Base-by-base conservation (phyloP, 2,113 vertebrate species). In the Eudyptes chrysolophus region DNA sequence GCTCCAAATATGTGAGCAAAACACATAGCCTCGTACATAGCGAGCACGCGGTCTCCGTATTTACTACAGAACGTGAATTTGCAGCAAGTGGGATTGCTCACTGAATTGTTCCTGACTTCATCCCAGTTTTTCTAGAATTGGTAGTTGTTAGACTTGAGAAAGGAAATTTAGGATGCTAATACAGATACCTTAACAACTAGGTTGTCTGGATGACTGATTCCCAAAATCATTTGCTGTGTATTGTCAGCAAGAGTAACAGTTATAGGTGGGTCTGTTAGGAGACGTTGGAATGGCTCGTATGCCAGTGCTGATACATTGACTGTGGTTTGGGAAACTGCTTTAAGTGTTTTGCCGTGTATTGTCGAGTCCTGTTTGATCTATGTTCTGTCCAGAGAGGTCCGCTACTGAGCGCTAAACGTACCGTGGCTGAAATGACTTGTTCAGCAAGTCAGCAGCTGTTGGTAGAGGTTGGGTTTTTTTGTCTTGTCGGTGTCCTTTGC, bases 11-110 rank as follows among this genome's bases (percentile, higher is more conserved):
- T 2, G 13, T 4, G 26, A 42, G 10, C 5, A 2, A 10, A 27
- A 8, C 7, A 3, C 4, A 1, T 22, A n/a, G 16, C 46, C 26
- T n/a, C 7, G 3, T 7, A 2, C 10, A 0, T 2, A 2, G 18
- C 1, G 3, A 16, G 40, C 11, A 10, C 7, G 5, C 6, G 2
- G n/a, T 4, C 5, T 51, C 30, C 10, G 27, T 14, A 3, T 19
- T n/a, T 42, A 6, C 32, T 51, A 0, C 6, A 13, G 32, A 10
- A 55, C 7, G 2, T 0, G 0, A 2, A 7, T 49, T 49, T 58
- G 21, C 38, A 54, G 36, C 21, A 21, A 10, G 30, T 13, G 55
- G 26, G 7, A 5, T 40, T 18, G 36, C 57, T 71, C 6, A 3
- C 3, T 4, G 17, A 9, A 0, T 58, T 40, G 32, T 55, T 78